Conservation (phyloP, 1,140 invertebrate species). For the Ylistrum balloti region DNA sequence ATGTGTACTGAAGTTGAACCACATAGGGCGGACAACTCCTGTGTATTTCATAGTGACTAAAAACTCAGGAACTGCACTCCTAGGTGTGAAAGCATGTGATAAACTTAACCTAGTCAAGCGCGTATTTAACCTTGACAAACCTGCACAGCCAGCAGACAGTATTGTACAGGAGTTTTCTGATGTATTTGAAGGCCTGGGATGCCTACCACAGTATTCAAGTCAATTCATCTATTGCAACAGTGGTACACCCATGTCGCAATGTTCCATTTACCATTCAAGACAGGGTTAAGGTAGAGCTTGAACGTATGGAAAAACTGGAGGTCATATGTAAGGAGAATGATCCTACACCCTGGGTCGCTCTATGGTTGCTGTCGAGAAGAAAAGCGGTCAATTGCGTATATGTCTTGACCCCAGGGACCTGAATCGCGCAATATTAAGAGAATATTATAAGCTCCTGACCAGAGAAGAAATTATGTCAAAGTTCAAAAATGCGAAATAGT, state of each 20-base stretch:
- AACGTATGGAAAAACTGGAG: background rate
- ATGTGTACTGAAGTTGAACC: background rate
- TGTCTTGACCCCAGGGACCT: no score
- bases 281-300: background rate
- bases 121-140: background rate
- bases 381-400: no score
- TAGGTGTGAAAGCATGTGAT: background rate
- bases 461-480: no score
- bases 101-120: slow-evolving; percentile 25
- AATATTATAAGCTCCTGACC: no score
- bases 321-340: background rate
- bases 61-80: background rate
- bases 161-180: background rate
- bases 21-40: background rate
- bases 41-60: background rate
- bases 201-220: background rate
- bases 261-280: slow-evolving; percentile 41
- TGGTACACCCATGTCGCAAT: background rate
- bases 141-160: no score
- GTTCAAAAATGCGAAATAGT: no score
- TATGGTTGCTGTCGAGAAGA: background rate
- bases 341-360: background rate
- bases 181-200: background rate
- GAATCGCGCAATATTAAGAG: no score
- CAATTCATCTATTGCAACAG: background rate